Conservation (phyloP, 2,113 vertebrate genomes). For the Gorsachius goisagi region DNA sequence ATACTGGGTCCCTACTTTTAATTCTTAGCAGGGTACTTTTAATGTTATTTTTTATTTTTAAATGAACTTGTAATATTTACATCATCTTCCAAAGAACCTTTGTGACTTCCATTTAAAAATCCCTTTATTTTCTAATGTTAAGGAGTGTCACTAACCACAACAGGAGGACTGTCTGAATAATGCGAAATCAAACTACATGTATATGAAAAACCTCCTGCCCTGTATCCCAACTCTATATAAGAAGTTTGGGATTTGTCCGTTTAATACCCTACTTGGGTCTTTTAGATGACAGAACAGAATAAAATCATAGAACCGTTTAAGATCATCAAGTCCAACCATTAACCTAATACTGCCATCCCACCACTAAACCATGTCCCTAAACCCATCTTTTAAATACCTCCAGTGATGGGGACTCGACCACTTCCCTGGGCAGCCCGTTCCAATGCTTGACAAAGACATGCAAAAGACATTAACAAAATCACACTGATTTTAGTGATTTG, state of each 20-base stretch:
- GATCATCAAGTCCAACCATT: no score
- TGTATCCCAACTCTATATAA: background rate
- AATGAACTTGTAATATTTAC: background rate
- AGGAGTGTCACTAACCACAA: background rate
- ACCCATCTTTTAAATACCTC: no score
- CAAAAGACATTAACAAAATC: background rate
- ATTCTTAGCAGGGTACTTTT: background rate
- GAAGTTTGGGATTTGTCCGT: background rate
- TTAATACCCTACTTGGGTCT: background rate
- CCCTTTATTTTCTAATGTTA: background rate
- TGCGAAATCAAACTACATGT: background rate
- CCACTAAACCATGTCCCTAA: no score
- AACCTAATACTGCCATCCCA: no score
- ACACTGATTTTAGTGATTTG: background rate
- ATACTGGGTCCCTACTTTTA: background rate
- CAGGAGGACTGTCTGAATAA: background rate
- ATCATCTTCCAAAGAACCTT: background rate
- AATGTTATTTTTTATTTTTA: background rate
- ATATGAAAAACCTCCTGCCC: background rate
- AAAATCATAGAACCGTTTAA: no score
- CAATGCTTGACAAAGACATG: no score
- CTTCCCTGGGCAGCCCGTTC: no score
- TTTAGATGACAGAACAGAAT: background rate
- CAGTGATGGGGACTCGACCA: no score
- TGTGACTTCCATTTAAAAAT: background rate